Percentiles rank a stretch among this genome's conserved stretches.
phyloP scores from a whole-genome alignment of 2,797 vertebrate species.

The Myotis myotis region DNA sequence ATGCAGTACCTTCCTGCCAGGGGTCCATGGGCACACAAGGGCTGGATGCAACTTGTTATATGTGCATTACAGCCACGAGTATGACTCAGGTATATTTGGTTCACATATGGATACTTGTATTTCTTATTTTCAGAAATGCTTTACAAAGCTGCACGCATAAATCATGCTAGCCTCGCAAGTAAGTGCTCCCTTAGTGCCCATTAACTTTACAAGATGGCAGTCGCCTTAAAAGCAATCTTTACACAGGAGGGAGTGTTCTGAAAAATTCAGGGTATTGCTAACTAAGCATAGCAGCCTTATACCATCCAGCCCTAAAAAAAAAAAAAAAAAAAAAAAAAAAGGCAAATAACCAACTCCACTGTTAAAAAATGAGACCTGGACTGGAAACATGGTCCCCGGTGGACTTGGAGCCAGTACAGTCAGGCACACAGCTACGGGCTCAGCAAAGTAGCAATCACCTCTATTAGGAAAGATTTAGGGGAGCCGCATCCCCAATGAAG shows the following conservation, averaged over 20 bases:
- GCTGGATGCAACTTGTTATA: rapidly evolving
- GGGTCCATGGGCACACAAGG: rapidly evolving
- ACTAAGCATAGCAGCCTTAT: constrained; percentile 36
- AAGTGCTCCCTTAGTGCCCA: constrained; percentile 57
- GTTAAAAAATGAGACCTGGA: constrained; percentile 9
- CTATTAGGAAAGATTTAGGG: background rate
- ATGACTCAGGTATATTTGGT: background rate
- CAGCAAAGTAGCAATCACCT: background rate
- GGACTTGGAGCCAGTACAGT: background rate
- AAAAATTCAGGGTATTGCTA: constrained; percentile 41
- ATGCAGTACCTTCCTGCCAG: background rate
- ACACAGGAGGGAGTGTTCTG: background rate
- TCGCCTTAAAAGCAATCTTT: constrained; percentile 40
- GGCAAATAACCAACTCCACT: background rate
- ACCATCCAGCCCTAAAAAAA: background rate
- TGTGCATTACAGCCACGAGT: background rate
- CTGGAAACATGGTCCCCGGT: constrained; percentile 36
- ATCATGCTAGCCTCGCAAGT: background rate
- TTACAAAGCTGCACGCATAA: constrained; percentile 32
- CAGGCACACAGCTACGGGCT: background rate
- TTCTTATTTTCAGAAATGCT: constrained; percentile 9
- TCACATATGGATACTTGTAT: background rate
- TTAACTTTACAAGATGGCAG: constrained; percentile 52
- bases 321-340: background rate
- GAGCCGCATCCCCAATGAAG: background rate